These are phyloP conservation scores for Agrochola circellaris DNA, from an alignment of 2,888 invertebrate genomes.

Conservation along the genomic window DNA sequence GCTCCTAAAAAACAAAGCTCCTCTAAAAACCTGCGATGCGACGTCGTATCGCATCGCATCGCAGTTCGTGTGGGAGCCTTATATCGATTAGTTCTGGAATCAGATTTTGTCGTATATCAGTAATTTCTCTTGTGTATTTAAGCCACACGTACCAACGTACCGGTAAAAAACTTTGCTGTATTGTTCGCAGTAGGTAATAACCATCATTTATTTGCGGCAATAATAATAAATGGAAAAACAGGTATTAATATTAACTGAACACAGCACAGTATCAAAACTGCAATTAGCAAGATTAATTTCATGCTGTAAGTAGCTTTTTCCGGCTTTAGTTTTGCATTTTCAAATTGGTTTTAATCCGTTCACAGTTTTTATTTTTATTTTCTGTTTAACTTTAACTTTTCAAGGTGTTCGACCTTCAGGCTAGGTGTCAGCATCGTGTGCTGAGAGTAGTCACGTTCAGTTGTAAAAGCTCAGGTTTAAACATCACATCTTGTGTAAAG, in stretches of 20 bases:
- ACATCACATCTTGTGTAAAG: slow-evolving; percentile 35
- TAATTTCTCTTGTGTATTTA: not conserved
- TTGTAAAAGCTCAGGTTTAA: slow-evolving; percentile 41
- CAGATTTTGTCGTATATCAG: not conserved
- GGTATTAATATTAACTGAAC: slow-evolving; percentile 12
- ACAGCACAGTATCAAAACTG: slow-evolving; percentile 10
- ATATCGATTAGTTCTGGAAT: not conserved
- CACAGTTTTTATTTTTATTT: not conserved
- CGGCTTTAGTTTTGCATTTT: not conserved
- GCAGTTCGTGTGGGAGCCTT: too few species aligned
- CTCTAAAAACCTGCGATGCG: too few species aligned
- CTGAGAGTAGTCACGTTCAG: slow-evolving; percentile 44
- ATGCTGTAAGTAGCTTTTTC: not conserved
- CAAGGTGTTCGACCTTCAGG: slow-evolving; percentile 30
- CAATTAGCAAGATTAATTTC: slow-evolving; percentile 10
- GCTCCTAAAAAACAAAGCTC: too few species aligned
- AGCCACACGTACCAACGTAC: not conserved
- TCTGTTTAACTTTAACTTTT: not conserved
- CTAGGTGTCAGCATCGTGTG: slow-evolving; percentile 1
- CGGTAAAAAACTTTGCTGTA: not conserved
- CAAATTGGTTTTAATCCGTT: not conserved
- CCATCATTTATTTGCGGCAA: not conserved
- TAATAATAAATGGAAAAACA: not conserved
- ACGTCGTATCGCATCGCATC: too few species aligned
- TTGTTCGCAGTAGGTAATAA: not conserved